A percentile compares a stretch with the other conserved stretches of the same genome.
Evolutionary conservation across 2,888 invertebrate genomes (phyloP).

Genomic region (Agrilus biguttatus): DNA sequence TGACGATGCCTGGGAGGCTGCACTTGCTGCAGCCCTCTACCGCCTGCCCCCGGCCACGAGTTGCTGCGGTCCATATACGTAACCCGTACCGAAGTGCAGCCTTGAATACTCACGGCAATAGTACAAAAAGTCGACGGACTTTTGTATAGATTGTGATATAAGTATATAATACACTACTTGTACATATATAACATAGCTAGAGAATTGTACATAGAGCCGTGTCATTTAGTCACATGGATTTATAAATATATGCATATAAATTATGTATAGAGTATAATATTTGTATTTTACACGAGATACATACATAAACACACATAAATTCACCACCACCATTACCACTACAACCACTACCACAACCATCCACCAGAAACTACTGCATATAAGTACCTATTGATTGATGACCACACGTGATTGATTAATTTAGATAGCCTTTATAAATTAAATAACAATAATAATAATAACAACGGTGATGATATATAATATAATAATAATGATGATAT

Average conservation of each 20-base stretch:
- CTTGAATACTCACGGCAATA: constrained; percentile 16
- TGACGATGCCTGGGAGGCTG: constrained; percentile 32
- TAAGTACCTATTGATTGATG: constrained; percentile 5
- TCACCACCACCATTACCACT: constrained; percentile 2
- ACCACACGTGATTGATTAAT: not conserved
- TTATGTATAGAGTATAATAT: constrained; percentile 12
- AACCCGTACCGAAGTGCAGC: constrained; percentile 18
- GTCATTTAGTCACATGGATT: constrained; percentile 10
- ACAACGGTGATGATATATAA: too few species aligned
- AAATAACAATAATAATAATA: too few species aligned
- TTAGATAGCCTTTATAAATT: not conserved
- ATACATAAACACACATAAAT: constrained; percentile 17
- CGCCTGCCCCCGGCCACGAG: constrained; percentile 11
- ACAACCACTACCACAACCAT: too few species aligned
- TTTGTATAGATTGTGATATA: constrained; percentile 30
- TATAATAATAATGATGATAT: not conserved
- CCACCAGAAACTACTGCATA: too few species aligned
- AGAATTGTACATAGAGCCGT: constrained; percentile 19
- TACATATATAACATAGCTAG: constrained; percentile 25
- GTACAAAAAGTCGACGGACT: constrained; percentile 17
- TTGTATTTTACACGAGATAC: constrained; percentile 16
- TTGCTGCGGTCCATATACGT: constrained; percentile 18
- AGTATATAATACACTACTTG: constrained; percentile 15
- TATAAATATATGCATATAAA: constrained; percentile 6
- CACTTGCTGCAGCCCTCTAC: constrained; percentile 15